A percentile compares a stretch with the other conserved stretches of the same genome.
Conservation (phyloP, 30 jellyfish, hydroid and myxozoan genomes). For the Sanderia malayensis region DNA sequence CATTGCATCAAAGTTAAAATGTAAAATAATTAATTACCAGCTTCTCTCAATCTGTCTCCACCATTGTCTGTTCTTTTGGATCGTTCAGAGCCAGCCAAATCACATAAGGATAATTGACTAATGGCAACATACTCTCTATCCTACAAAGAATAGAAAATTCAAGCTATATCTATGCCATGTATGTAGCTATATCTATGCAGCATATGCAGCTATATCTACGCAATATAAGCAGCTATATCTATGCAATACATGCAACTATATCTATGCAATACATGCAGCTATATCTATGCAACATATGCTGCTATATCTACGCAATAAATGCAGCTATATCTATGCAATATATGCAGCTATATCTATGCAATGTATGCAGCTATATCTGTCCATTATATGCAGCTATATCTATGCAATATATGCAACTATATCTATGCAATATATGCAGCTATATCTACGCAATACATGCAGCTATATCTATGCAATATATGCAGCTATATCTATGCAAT, state of each 20-base stretch:
- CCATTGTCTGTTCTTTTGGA: constrained; percentile 86
- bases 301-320: not conserved
- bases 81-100: constrained; percentile 98
- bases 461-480: not conserved
- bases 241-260: not conserved
- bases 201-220: too few relatives aligned
- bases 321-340: not conserved
- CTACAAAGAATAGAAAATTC: constrained; percentile 21
- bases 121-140: constrained; percentile 48
- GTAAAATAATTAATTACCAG: constrained; percentile 54
- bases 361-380: too few relatives aligned
- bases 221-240: too few relatives aligned
- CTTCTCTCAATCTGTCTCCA: constrained; percentile 87
- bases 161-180: not conserved
- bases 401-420: too few relatives aligned
- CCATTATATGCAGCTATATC: too few relatives aligned
- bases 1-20: too few relatives aligned
- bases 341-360: too few relatives aligned
- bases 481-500: too few relatives aligned
- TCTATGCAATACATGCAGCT: not conserved
- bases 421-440: too few relatives aligned
- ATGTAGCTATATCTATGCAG: not conserved
- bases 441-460: not conserved
- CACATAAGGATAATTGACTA: constrained; percentile 94
- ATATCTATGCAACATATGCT: not conserved